phyloP scores from a whole-genome alignment of 2,888 invertebrate species.

The Stenolophus ochropezus region DNA sequence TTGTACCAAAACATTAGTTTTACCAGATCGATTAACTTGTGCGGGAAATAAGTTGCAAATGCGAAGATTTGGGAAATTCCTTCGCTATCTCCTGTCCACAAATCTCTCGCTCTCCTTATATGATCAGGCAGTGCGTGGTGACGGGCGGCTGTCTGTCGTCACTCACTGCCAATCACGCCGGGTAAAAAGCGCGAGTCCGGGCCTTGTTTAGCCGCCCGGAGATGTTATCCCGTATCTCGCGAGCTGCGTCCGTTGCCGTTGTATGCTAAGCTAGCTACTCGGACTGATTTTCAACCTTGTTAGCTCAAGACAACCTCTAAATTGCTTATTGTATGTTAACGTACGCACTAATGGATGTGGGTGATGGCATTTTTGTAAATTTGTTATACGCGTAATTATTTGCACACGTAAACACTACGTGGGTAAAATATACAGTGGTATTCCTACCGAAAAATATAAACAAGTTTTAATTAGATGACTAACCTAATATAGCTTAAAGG shows the following conservation, averaged over 20 bases:
- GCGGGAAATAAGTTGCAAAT: too few species aligned
- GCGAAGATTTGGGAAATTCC: too few species aligned
- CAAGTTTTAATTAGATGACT: too few species aligned
- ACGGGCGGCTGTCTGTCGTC: neutral
- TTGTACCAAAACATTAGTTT: too few species aligned
- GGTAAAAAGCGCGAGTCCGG: neutral
- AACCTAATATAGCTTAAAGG: too few species aligned
- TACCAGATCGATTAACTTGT: too few species aligned
- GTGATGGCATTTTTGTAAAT: neutral
- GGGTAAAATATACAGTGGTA: too few species aligned
- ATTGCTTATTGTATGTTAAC: slow-evolving; percentile 49
- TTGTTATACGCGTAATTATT: neutral
- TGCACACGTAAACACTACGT: too few species aligned
- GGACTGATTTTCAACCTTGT: slow-evolving; percentile 41
- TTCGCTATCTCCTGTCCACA: too few species aligned
- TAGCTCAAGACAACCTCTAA: slow-evolving; percentile 14
- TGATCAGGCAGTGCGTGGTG: neutral
- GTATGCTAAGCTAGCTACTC: neutral
- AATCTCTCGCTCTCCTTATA: too few species aligned
- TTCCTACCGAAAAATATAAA: too few species aligned
- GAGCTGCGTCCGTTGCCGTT: neutral
- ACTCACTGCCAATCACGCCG: neutral
- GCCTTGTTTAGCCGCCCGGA: neutral
- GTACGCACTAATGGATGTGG: neutral
- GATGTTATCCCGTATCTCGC: neutral